A percentile compares a stretch with the other conserved stretches of the same genome.
Evolutionary conservation across 2,888 invertebrate species (phyloP).

Genomic region (Nomada fabriciana): DNA sequence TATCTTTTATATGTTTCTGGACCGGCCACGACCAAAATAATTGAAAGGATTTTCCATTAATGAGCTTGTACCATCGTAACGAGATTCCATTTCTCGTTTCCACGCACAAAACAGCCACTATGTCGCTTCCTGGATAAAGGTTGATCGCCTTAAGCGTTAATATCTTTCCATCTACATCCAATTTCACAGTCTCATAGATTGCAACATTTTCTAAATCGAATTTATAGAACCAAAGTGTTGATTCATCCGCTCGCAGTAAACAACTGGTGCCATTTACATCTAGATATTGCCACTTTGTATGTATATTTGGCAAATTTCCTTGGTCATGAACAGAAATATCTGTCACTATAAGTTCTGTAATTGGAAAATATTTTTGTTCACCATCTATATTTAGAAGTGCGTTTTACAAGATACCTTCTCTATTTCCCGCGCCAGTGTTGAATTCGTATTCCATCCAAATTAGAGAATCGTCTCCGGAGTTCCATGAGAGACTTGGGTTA

Average conservation of each 20-base stretch:
- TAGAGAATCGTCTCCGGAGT: slow-evolving; percentile 45
- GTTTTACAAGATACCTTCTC: slow-evolving; percentile 81
- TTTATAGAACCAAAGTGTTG: slow-evolving; percentile 62
- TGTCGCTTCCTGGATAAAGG: slow-evolving; percentile 4
- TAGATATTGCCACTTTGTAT: slow-evolving; percentile 69
- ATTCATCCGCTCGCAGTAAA: slow-evolving; percentile 56
- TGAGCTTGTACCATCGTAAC: slow-evolving; percentile 79
- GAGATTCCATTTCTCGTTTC: slow-evolving; percentile 60
- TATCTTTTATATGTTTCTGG: slow-evolving; percentile 68
- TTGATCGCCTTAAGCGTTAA: slow-evolving; percentile 73
- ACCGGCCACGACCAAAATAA: slow-evolving; percentile 76
- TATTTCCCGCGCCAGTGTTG: slow-evolving; percentile 79
- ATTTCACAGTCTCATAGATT: background rate
- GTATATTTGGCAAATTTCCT: slow-evolving; percentile 42
- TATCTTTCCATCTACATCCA: slow-evolving; percentile 56
- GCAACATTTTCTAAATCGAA: slow-evolving; percentile 47
- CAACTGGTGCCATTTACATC: slow-evolving; percentile 56
- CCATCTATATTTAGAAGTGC: background rate
- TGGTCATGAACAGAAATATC: slow-evolving; percentile 63
- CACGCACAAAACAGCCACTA: slow-evolving; percentile 74
- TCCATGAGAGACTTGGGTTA: slow-evolving; percentile 19
- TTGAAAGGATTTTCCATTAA: slow-evolving; percentile 55
- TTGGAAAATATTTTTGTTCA: background rate
- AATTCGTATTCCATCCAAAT: slow-evolving; percentile 82
- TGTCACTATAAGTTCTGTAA: slow-evolving; percentile 71